Conservation (phyloP, 2,113 vertebrate genomes). For the Leucopsar rothschildi region DNA sequence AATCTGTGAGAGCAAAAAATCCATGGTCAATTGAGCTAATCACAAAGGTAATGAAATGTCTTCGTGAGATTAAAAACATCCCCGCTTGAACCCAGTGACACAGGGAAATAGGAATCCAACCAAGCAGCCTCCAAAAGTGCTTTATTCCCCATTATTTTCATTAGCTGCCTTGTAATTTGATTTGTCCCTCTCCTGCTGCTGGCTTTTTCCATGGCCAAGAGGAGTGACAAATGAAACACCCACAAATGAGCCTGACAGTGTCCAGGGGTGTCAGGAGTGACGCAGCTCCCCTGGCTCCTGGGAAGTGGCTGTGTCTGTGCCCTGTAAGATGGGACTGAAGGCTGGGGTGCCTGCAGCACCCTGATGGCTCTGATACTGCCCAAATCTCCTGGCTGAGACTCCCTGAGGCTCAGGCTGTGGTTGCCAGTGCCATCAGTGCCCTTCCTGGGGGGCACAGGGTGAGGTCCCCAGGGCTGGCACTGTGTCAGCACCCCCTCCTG, state of each 20-base stretch:
- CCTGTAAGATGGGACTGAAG: accelerated
- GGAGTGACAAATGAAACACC: background rate
- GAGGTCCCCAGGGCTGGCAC: background rate
- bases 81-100: background rate
- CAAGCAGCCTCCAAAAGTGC: conserved; percentile 27
- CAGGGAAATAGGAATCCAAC: conserved; percentile 28
- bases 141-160: conserved; percentile 44
- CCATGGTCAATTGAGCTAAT: conserved; percentile 4
- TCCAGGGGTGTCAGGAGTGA: background rate
- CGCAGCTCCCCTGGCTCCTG: background rate
- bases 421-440: background rate
- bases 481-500: background rate
- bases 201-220: background rate
- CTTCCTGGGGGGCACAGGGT: background rate
- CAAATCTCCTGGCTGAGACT: background rate
- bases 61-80: conserved; percentile 19
- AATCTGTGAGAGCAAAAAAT: background rate
- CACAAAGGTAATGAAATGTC: conserved; percentile 31
- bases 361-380: accelerated
- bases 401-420: background rate
- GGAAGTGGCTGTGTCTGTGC: accelerated
- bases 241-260: accelerated
- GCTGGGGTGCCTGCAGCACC: accelerated
- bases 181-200: conserved; percentile 48
- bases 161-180: conserved; percentile 52